Percentiles rank a stretch among this genome's conserved stretches.
Conservation (phyloP, 2,888 invertebrate species). For the Caenorhabditis sp. region DNA sequence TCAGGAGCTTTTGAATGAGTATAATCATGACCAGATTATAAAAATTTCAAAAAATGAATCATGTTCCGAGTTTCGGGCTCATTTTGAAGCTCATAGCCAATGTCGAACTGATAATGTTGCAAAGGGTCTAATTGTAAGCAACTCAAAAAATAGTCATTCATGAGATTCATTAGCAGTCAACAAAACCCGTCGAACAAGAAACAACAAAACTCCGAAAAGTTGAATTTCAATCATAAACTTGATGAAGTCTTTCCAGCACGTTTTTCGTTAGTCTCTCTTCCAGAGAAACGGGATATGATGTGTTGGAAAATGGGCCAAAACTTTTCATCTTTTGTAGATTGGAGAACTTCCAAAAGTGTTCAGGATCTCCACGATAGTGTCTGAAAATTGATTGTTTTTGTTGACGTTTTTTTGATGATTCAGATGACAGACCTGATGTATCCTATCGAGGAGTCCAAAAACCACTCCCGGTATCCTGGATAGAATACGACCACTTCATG, state of each 20-base stretch:
- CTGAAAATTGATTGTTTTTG: neutral
- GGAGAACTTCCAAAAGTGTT: constrained; percentile 59
- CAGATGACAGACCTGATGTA: constrained; percentile 44
- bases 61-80: too few relatives aligned
- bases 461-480: constrained; percentile 54
- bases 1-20: too few relatives aligned
- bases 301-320: constrained; percentile 58
- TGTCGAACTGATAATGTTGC: too few relatives aligned
- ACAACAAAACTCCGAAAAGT: too few relatives aligned
- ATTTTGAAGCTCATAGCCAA: too few relatives aligned
- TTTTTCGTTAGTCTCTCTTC: constrained; percentile 40
- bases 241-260: constrained; percentile 50
- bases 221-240: constrained; percentile 38
- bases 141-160: too few relatives aligned
- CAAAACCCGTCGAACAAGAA: too few relatives aligned
- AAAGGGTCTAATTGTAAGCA: too few relatives aligned
- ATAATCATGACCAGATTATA: too few relatives aligned
- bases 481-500: constrained; percentile 61
- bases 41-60: too few relatives aligned
- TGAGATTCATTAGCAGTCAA: neutral
- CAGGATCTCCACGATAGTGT: constrained; percentile 62
- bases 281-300: constrained; percentile 44
- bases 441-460: constrained; percentile 51
- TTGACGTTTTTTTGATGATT: neutral
- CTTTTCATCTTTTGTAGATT: constrained; percentile 32